phyloP scores from a whole-genome alignment of 2,888 invertebrate genomes.

The Elegia similella region DNA sequence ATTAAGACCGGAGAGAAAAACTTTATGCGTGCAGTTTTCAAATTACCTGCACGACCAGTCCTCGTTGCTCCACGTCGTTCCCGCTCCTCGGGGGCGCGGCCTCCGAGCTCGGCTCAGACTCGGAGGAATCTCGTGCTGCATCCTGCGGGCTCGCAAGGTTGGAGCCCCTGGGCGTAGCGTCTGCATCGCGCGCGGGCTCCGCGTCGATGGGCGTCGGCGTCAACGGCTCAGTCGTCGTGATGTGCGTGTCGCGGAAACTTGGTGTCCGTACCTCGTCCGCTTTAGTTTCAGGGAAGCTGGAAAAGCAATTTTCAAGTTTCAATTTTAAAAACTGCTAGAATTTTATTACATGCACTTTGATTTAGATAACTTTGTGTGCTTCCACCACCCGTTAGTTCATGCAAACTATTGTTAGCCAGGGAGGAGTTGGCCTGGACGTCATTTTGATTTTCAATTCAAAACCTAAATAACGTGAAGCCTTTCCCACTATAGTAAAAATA shows the following conservation, averaged over 20 bases:
- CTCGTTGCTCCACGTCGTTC: constrained; percentile 85
- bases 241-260: constrained; percentile 71
- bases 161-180: background rate
- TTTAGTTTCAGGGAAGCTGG: constrained; percentile 29
- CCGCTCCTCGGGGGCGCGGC: constrained; percentile 58
- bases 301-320: background rate
- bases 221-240: constrained; percentile 20
- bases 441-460: no score
- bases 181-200: constrained; percentile 19
- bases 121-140: constrained; percentile 31
- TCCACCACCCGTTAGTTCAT: no score
- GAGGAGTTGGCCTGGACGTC: no score
- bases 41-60: constrained; percentile 84
- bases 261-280: constrained; percentile 51
- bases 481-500: no score
- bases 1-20: no score
- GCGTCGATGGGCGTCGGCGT: constrained; percentile 7
- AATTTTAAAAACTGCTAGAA: no score
- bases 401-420: no score
- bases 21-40: no score
- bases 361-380: no score
- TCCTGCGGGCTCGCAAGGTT: constrained; percentile 27
- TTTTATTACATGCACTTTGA: no score
- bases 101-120: constrained; percentile 63
- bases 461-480: no score